Evolutionary conservation across 2,888 invertebrate species (phyloP), one percentile per base, ranked within the genome.

Genomic region (Crocallis elinguaria): DNA sequence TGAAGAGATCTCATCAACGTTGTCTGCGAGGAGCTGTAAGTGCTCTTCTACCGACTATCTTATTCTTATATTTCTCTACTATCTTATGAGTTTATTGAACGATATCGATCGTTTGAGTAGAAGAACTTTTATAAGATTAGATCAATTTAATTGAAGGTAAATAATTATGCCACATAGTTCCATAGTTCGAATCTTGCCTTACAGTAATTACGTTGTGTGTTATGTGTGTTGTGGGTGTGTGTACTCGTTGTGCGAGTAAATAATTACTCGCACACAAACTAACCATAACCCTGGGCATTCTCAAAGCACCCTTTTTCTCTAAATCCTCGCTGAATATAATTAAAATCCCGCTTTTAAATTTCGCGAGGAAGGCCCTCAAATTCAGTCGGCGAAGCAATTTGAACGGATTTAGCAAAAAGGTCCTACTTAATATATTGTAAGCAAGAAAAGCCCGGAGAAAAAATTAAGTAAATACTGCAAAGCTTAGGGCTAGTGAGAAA

Each of bases 401-500:
- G 69, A 75, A 73, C 74, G 79, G 79, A 79, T 80, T 84, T 80
- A 56, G 69, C 62, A 71, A 78, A 82, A 78, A 80, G 75, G 75
- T 71, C 71, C 72, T 71, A 69, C 70, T 76, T 77, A 80, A 84
- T 84, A 77, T 74, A 81, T 83, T 80, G 76, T 75, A 71, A n/a
- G 69, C 67, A 69, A 65, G 67, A 62, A 69, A 65, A 58, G 49
- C 51, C 55, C 58, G 58, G 57, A 62, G 69, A 62, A 73, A 71
- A 75, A 73, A 69, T 73, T 71, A 76, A 77, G 75, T 77, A 73
- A 80, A 77, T 71, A 77, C 65, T 60, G 48, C 60, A 42, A 59
- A 68, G 75, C 75, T 79, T 73, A 75, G 63, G 61, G 63, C 48
- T 75, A 67, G 71, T 77, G 69, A 75, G 62, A 62, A 75, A 81